These are phyloP conservation scores for Perca flavescens DNA, from an alignment of 2,113 vertebrate genomes.

Conservation along the genomic window DNA sequence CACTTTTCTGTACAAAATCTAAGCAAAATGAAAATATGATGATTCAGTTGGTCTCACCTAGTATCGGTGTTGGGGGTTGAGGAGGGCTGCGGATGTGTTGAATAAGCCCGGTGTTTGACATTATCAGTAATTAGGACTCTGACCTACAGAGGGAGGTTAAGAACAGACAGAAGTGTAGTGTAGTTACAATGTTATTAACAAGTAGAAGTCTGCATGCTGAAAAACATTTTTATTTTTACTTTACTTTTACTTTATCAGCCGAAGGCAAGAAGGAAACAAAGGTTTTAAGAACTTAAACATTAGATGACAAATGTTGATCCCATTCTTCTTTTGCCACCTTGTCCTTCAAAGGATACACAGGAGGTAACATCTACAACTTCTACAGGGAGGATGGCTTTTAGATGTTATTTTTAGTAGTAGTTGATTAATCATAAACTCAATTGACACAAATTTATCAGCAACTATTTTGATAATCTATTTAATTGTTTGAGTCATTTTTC, in stretches of 20 bases:
- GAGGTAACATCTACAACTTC: too few relatives aligned
- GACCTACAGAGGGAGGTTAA: constrained; percentile 10
- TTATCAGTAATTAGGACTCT: neutral
- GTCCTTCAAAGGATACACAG: neutral
- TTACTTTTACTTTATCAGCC: neutral
- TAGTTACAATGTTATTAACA: neutral
- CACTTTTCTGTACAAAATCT: neutral
- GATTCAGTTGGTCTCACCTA: constrained; percentile 44
- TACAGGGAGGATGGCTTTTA: neutral
- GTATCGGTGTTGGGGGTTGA: neutral
- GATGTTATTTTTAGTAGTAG: neutral
- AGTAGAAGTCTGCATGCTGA: neutral
- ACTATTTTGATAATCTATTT: too few relatives aligned
- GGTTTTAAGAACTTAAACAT: neutral
- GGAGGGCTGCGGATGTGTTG: neutral
- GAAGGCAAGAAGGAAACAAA: neutral
- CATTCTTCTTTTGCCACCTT: neutral
- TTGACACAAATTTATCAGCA: too few relatives aligned
- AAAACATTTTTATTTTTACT: neutral
- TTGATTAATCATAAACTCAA: too few relatives aligned
- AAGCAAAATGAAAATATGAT: neutral
- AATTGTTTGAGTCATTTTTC: too few relatives aligned
- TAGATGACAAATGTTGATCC: neutral
- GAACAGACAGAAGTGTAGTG: neutral
- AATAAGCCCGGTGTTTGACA: constrained; percentile 7